A percentile compares a stretch with the other conserved stretches of the same genome.
Conservation (phyloP, 2,113 vertebrate species). For the Macaca mulatta region DNA sequence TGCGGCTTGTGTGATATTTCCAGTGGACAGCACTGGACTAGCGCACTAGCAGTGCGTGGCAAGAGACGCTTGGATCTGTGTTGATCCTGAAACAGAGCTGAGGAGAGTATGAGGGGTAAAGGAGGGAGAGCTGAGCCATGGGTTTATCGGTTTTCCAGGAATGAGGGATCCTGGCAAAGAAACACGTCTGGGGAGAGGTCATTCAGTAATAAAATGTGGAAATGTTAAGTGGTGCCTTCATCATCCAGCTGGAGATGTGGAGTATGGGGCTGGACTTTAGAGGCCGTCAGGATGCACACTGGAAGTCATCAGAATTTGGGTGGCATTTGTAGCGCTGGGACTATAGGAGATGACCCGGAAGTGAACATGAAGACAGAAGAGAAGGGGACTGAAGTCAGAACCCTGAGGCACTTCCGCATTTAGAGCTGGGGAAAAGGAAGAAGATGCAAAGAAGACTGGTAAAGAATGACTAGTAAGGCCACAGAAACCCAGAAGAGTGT, state of each 20-base stretch:
- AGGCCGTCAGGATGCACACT: background rate
- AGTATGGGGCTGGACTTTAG: background rate
- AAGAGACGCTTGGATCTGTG: background rate
- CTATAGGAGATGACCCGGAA: rapidly evolving
- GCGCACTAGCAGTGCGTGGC: background rate
- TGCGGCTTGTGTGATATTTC: background rate
- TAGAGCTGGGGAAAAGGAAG: background rate
- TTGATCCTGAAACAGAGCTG: background rate
- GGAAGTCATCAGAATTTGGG: background rate
- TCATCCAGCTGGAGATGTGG: background rate
- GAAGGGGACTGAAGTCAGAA: background rate
- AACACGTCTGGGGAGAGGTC: background rate
- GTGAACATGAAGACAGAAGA: background rate
- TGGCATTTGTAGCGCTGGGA: rapidly evolving
- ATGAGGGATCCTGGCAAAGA: background rate
- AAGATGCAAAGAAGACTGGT: too few relatives aligned
- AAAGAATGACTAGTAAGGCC: background rate
- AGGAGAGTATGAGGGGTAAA: rapidly evolving
- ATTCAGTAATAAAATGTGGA: background rate
- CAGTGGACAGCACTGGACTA: rapidly evolving
- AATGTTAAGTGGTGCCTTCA: background rate
- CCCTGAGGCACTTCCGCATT: background rate
- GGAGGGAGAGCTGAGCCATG: too few relatives aligned
- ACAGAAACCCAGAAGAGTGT: background rate
- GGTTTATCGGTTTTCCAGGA: background rate